Evolutionary conservation across 1,140 invertebrate species (phyloP), one percentile per base, ranked within the genome.

Genomic region (Catajapyx aquilonaris): DNA sequence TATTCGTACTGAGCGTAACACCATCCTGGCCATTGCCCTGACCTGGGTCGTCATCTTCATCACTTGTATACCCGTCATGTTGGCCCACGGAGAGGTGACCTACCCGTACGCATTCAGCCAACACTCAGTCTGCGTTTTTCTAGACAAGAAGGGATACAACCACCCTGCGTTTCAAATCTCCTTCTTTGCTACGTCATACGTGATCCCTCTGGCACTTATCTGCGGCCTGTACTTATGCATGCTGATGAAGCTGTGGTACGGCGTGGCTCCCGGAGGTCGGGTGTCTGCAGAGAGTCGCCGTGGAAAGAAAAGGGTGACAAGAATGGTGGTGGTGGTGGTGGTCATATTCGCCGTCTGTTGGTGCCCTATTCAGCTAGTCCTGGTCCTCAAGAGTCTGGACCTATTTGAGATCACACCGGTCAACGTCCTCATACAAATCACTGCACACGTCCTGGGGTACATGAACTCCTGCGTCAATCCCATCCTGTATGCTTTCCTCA

Each of bases 391-490:
- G 54, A 77, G 76, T 10, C 49, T 84, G 18, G 58, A 72, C 41
- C 49, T 64, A 31, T 86, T 81, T 56, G 68, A 71, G 33, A 64
- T 71, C 16, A 65, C 57, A 1, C 54, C 64, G 7, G 41, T 54
- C 16, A 63, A 68, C 47, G 70, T 84, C 46, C 68, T 79, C 13
- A 59, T 76, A 4, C 81, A 87, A 56, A 83, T 90, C 42, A 69
- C 71, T 3, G 73, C 81, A 5, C 84, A 93, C 49, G 80, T 90
- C n/a, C 57, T 94, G 35, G 87, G 87, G 2, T 95, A 95, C 57
- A 84, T 79, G 55, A 94, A 93, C 60, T 85, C 81, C 43, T 93
- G 87, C 51, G 76, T 94, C 40, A 94, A 95, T 55, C 90, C 90
- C 0, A 81, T 95, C 41, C 66, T 95, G n/a, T 95, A 95, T 57